Conservation (phyloP, 1,140 invertebrate genomes). For the Drosophila melanogaster region DNA sequence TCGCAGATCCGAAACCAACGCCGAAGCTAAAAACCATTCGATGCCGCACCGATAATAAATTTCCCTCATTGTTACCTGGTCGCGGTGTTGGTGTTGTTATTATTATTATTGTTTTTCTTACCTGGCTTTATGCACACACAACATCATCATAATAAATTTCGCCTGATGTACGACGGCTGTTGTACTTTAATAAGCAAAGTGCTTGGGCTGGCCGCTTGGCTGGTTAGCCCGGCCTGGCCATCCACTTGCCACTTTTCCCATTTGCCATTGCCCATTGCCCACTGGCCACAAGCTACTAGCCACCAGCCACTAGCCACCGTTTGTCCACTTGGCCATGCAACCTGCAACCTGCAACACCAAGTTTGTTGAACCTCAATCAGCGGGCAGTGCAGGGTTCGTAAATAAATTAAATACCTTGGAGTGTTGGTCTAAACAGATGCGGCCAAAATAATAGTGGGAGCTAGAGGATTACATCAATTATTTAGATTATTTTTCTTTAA, state of each 20-base stretch:
- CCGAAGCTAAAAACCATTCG: constrained; percentile 68
- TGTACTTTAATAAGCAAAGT: constrained; percentile 81
- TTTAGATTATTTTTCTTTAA: neutral
- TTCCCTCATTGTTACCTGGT: constrained; percentile 74
- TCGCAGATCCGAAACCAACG: constrained; percentile 25
- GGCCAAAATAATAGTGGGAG: neutral
- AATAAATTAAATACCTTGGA: constrained; percentile 53
- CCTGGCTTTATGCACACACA: constrained; percentile 66
- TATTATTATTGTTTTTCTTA: constrained; percentile 27
- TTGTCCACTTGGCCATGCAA: constrained; percentile 74
- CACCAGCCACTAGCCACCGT: constrained; percentile 40
- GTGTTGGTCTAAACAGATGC: constrained; percentile 50
- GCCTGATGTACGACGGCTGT: constrained; percentile 69
- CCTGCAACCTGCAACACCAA: constrained; percentile 43
- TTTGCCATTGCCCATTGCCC: constrained; percentile 10
- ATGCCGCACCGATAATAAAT: constrained; percentile 80
- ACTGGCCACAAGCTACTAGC: constrained; percentile 40
- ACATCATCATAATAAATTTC: constrained; percentile 82
- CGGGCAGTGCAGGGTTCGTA: constrained; percentile 38
- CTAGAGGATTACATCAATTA: neutral
- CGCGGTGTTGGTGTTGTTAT: constrained; percentile 30
- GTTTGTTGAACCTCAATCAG: constrained; percentile 51
- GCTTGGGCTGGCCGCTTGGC: constrained; percentile 74
- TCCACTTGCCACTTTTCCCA: constrained; percentile 36
- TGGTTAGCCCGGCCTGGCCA: constrained; percentile 50